Evolutionary conservation across 2,888 invertebrate genomes (phyloP), one percentile per base, ranked within the genome.

Genomic region (Anaspis maculata): DNA sequence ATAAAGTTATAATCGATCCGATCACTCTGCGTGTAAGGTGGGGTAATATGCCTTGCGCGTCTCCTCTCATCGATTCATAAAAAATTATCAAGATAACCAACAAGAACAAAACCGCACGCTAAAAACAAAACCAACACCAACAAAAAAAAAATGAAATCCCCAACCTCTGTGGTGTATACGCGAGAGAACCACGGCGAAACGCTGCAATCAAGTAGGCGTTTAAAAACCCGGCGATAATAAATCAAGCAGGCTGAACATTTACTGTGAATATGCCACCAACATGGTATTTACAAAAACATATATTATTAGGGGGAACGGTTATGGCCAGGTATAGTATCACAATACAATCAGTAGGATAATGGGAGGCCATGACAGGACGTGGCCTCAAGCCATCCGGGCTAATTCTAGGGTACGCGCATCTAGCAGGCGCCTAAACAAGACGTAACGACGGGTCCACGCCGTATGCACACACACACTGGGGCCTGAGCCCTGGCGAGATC

Each of bases 361-460:
- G 38, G 54, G 47, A 52, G 55, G 51, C 56, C 49, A 57, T 57
- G 60, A 59, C 60, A 57, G 59, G 53, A 56, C 52, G 44, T 32
- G 30, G 53, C 59, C 52, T 34, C 30, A 26, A 50, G 58, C 56
- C 32, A 42, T 47, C 41, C 41, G 27, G 6, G n/a, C 32, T 60
- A 60, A 60, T 60, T 51, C 56, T 54, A 57, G 59, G 60, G 56
- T 60, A 52, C 46, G 37, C 19, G 5, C 43, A 46, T 49, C 47
- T 45, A 48, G 48, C 44, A 58, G 59, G 59, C 58, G 59, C 58
- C 60, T 59, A 58, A 60, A 60, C 54, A 59, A 60, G 60, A 59
- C 58, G 53, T 58, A 54, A 56, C 49, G 42, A 52, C 50, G 46
- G 45, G 45, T 46, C 48, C 49, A 42, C 39, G 45, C 48, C 39